Evolutionary conservation across 2,113 vertebrate species (phyloP).

Genomic region (Chrysochloris asiatica): DNA sequence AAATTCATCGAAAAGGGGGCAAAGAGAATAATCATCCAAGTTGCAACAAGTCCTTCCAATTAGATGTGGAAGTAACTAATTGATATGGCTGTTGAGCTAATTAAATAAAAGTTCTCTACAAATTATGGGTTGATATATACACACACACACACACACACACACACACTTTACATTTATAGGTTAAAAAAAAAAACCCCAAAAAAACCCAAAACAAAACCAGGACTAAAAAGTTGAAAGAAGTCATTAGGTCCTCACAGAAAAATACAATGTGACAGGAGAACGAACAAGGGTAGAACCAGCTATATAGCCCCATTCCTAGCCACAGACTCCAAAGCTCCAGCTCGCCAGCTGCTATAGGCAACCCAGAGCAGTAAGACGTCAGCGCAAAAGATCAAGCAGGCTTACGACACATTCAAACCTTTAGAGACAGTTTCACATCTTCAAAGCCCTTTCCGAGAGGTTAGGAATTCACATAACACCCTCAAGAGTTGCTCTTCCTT

Average conservation of each 20-base stretch:
- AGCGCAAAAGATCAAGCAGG: accelerated
- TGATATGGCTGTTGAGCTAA: not conserved
- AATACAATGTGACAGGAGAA: not conserved
- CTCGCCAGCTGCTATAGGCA: not conserved
- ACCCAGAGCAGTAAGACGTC: not conserved
- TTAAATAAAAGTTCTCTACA: conserved; percentile 61
- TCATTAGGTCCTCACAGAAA: conserved; percentile 21
- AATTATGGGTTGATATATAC: not conserved
- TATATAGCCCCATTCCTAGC: not conserved
- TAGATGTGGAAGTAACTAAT: not conserved
- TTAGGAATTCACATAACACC: not conserved
- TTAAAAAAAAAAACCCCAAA: not conserved
- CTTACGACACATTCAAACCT: not conserved
- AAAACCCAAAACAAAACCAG: not conserved
- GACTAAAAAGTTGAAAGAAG: not conserved
- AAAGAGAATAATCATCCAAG: not conserved
- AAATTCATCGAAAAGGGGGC: conserved; percentile 34
- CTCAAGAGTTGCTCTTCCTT: not conserved
- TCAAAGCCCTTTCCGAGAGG: not conserved
- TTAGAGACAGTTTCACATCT: not conserved
- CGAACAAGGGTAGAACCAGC: not conserved
- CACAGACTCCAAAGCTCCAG: not conserved
- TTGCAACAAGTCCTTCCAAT: conserved; percentile 4
- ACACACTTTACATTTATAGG: not conserved
- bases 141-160: not conserved